Evolutionary conservation across 2,113 vertebrate genomes (phyloP).

Genomic region (Apteryx mantelli): DNA sequence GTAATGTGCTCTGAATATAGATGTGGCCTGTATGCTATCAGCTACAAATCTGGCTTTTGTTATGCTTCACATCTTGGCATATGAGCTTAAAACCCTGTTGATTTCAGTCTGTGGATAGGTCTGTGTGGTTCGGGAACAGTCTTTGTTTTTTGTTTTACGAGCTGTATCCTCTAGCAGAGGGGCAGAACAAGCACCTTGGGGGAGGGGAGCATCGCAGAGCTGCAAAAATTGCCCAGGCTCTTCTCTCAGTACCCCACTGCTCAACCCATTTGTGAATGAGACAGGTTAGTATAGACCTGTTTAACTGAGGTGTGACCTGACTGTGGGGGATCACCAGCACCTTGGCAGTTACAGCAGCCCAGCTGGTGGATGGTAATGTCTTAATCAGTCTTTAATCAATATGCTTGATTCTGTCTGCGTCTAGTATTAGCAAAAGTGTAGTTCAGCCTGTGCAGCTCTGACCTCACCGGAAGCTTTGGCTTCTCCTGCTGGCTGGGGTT

Average conservation of each 20-base stretch:
- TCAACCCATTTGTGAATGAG: background rate
- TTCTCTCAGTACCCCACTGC: background rate
- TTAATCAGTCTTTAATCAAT: background rate
- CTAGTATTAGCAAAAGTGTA: background rate
- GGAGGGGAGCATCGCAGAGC: background rate
- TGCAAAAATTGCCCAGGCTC: background rate
- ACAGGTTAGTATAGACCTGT: background rate
- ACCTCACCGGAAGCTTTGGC: background rate
- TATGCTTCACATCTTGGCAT: background rate
- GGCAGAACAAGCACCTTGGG: background rate
- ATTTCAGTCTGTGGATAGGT: background rate
- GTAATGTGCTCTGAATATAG: background rate
- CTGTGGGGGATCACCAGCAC: background rate
- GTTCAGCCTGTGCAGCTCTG: background rate
- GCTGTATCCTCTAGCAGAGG: background rate
- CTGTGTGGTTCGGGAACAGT: background rate
- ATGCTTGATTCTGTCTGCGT: background rate
- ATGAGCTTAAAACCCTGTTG: background rate
- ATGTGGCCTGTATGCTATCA: background rate
- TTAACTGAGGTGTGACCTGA: background rate
- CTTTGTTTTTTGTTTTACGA: background rate
- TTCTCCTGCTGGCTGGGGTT: background rate
- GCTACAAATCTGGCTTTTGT: background rate
- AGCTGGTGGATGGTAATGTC: background rate
- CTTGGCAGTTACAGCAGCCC: background rate